Conservation (phyloP, 2,797 vertebrate species). For the Petrocephalus sullivani region DNA sequence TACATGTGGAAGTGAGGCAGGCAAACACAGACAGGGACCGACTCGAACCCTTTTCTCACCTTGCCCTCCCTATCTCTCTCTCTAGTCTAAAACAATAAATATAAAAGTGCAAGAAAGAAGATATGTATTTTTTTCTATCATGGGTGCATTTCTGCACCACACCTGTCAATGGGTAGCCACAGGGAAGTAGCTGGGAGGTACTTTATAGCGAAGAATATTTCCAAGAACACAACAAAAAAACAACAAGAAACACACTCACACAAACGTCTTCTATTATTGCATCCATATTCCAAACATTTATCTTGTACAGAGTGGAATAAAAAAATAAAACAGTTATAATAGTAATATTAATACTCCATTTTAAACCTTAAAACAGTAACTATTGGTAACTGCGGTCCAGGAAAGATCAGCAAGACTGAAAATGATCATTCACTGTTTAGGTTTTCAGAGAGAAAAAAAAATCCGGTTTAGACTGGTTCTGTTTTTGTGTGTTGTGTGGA, state of each 20-base stretch:
- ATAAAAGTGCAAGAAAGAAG: not conserved
- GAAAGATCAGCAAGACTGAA: not conserved
- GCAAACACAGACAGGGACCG: slow-evolving; percentile 32
- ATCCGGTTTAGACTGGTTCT: not conserved
- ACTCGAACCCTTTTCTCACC: not conserved
- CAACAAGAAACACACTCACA: not conserved
- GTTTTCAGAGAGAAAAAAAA: slow-evolving; percentile 28
- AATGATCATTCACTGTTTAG: not conserved
- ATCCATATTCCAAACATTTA: not conserved
- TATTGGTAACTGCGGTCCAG: not conserved
- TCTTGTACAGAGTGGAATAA: not conserved
- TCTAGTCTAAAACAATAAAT: slow-evolving; percentile 41
- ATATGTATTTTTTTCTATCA: not conserved
- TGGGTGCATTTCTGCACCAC: not conserved
- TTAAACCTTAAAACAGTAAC: not conserved
- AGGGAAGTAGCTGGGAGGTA: not conserved
- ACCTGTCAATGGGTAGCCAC: not conserved
- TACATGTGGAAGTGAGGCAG: slow-evolving; percentile 34
- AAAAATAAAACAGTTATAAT: not conserved
- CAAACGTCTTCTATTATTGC: not conserved
- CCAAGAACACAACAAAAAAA: no score
- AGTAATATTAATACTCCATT: not conserved
- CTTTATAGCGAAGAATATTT: not conserved
- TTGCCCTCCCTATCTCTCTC: slow-evolving; percentile 32
- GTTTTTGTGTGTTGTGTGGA: not conserved